A percentile compares a stretch with the other conserved stretches of the same genome.
These are phyloP conservation scores for Bombylius discolor DNA, from an alignment of 2,888 invertebrate species.

Conservation along the genomic window DNA sequence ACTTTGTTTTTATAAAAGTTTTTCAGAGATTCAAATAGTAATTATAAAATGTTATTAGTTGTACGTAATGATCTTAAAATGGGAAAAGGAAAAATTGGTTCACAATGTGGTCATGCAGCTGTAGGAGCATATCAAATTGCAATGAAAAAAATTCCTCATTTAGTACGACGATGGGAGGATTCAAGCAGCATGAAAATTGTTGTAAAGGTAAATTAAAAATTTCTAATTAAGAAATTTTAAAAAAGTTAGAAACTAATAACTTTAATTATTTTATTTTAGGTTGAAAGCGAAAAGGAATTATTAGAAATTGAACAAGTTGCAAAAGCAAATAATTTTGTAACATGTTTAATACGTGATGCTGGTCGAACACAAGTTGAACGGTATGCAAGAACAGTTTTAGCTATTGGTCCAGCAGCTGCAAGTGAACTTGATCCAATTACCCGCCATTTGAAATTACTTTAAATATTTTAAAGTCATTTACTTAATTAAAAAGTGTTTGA, in stretches of 20 bases:
- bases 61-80: slow-evolving; percentile 84
- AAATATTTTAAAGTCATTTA: neutral
- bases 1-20: slow-evolving; percentile 15
- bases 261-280: slow-evolving; percentile 20
- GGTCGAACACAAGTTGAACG: slow-evolving; percentile 86
- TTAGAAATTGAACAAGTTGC: slow-evolving; percentile 56
- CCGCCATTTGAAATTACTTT: slow-evolving; percentile 64
- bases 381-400: slow-evolving; percentile 80
- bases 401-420: slow-evolving; percentile 81
- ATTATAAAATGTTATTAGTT: slow-evolving; percentile 70
- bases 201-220: slow-evolving; percentile 43
- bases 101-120: slow-evolving; percentile 91
- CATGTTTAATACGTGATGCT: slow-evolving; percentile 73
- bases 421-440: slow-evolving; percentile 67
- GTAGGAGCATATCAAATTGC: slow-evolving; percentile 72
- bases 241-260: no score
- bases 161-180: slow-evolving; percentile 45
- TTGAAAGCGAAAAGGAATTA: slow-evolving; percentile 62
- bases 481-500: no score
- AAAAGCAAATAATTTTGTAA: slow-evolving; percentile 51
- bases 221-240: neutral
- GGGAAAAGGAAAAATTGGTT: slow-evolving; percentile 90
- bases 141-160: slow-evolving; percentile 44
- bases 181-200: slow-evolving; percentile 81
- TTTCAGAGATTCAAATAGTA: slow-evolving; percentile 24